A percentile compares a stretch with the other conserved stretches of the same genome.
Conservation (phyloP, 2,888 invertebrate species). For the Meghimatium bilineatum region DNA sequence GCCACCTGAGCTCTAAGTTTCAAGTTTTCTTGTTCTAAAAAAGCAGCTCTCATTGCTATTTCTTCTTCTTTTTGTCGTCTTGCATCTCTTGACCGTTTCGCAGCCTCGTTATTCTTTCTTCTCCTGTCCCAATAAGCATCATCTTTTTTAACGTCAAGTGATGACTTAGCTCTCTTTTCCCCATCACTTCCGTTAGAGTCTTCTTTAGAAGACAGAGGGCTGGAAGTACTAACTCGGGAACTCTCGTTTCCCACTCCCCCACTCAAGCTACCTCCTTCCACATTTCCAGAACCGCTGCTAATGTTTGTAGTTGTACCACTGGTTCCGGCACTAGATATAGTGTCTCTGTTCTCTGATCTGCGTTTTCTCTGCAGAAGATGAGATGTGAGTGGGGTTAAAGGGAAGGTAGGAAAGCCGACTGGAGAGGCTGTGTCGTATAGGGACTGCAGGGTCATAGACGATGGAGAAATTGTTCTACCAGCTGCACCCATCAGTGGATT, state of each 20-base stretch:
- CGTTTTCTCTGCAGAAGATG: conserved; percentile 68
- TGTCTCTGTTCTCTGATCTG: conserved; percentile 62
- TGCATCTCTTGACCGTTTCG: conserved; percentile 68
- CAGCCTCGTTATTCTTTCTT: conserved; percentile 71
- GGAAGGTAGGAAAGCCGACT: conserved; percentile 59
- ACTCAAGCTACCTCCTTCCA: background rate
- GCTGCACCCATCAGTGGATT: conserved; percentile 55
- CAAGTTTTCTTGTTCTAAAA: conserved; percentile 69
- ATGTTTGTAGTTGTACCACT: background rate
- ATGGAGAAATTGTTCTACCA: conserved; percentile 35
- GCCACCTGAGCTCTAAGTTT: conserved; percentile 70
- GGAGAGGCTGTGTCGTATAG: conserved; percentile 57
- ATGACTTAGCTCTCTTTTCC: conserved; percentile 47
- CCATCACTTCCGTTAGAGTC: conserved; percentile 20
- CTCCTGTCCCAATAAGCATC: conserved; percentile 69
- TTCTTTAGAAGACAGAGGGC: conserved; percentile 5
- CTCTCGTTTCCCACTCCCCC: background rate
- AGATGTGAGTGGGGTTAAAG: conserved; percentile 67
- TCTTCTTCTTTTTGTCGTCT: conserved; percentile 70
- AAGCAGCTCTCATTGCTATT: conserved; percentile 69
- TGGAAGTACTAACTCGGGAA: conserved; percentile 27
- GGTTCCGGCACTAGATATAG: background rate
- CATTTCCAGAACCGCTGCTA: background rate
- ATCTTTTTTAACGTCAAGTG: conserved; percentile 65
- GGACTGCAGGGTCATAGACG: conserved; percentile 54